Evolutionary conservation across 1,140 invertebrate genomes (phyloP).

Genomic region (Ceratoteleas bidentatus): DNA sequence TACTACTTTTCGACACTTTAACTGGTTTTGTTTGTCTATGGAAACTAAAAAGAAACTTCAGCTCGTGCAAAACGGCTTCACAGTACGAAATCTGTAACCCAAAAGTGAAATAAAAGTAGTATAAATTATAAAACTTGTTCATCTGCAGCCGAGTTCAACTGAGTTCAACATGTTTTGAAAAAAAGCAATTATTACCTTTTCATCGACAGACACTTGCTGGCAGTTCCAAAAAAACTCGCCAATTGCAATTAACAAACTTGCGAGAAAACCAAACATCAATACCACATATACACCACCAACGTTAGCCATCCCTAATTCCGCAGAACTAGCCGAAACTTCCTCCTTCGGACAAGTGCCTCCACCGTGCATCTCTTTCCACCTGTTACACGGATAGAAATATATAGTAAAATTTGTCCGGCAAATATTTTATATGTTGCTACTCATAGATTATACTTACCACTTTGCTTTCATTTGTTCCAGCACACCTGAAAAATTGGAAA

Average conservation of each 20-base stretch:
- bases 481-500: constrained; percentile 79
- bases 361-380: constrained; percentile 85
- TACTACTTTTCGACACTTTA: constrained; percentile 72
- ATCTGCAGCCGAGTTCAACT: too few relatives aligned
- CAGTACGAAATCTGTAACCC: constrained; percentile 82
- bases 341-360: constrained; percentile 70
- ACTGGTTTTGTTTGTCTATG: constrained; percentile 85
- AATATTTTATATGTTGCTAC: too few relatives aligned
- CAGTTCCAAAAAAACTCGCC: constrained; percentile 93
- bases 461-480: constrained; percentile 90
- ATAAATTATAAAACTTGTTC: too few relatives aligned
- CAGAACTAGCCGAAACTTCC: constrained; percentile 36
- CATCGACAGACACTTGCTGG: constrained; percentile 87
- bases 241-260: constrained; percentile 85
- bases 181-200: constrained; percentile 82
- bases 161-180: neutral
- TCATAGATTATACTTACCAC: too few relatives aligned
- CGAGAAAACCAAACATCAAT: constrained; percentile 85
- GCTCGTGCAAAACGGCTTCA: constrained; percentile 84
- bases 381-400: too few relatives aligned
- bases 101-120: neutral
- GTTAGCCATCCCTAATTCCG: constrained; percentile 86
- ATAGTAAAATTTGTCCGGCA: constrained; percentile 4
- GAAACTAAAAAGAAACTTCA: constrained; percentile 85
- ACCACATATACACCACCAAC: constrained; percentile 96